phyloP scores from a whole-genome alignment of 2,797 vertebrate genomes.

The Epinephelus coioides region DNA sequence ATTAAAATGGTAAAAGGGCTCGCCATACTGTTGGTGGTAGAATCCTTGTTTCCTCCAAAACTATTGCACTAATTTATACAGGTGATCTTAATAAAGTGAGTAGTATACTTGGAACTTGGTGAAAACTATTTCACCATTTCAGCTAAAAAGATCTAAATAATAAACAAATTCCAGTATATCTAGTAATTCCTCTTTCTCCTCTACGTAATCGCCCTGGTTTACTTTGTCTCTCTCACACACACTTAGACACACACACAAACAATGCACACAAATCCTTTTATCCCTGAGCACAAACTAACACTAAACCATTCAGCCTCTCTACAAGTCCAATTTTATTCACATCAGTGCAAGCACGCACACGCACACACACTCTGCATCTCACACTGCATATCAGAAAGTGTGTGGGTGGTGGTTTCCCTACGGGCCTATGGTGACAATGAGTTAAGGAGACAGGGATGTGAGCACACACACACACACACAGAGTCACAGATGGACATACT shows the following conservation, averaged over 20 bases:
- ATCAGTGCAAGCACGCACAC: slow-evolving; percentile 26
- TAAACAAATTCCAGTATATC: neutral
- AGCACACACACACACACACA: neutral
- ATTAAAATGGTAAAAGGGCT: too few relatives aligned
- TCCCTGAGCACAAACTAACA: slow-evolving; percentile 50
- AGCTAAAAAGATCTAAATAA: neutral
- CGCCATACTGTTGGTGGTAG: too few relatives aligned
- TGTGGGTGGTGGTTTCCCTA: slow-evolving; percentile 73
- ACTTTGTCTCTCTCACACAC: slow-evolving; percentile 19
- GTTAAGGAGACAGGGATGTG: slow-evolving; percentile 62
- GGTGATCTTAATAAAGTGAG: neutral
- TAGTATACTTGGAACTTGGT: neutral
- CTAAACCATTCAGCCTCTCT: slow-evolving; percentile 52
- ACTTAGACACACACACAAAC: slow-evolving; percentile 18
- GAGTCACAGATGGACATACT: slow-evolving; percentile 37
- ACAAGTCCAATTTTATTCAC: slow-evolving; percentile 54
- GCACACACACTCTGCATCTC: slow-evolving; percentile 20
- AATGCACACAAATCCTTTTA: slow-evolving; percentile 50
- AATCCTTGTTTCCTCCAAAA: too few relatives aligned
- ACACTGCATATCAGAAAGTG: slow-evolving; percentile 52
- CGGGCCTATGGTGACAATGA: slow-evolving; percentile 68
- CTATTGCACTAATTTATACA: neutral
- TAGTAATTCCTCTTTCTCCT: neutral
- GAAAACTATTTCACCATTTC: neutral
- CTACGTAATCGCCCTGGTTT: slow-evolving; percentile 28